phyloP scores from a whole-genome alignment of 2,113 vertebrate genomes.

The Neomonachus schauinslandi region DNA sequence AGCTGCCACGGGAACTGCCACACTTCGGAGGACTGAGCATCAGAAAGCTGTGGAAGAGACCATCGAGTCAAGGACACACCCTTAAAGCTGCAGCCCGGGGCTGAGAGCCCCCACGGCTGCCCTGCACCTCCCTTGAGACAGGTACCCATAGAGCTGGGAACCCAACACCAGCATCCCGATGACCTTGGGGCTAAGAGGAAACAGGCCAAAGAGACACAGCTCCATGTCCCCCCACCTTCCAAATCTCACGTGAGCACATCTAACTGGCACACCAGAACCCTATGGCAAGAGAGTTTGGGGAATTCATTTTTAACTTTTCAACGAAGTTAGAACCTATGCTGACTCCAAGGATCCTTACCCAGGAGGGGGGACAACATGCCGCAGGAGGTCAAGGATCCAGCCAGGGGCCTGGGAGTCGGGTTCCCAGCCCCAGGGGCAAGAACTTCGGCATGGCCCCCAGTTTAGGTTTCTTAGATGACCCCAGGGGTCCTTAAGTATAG shows the following conservation, averaged over 20 bases:
- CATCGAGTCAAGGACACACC: accelerated
- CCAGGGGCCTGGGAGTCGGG: accelerated
- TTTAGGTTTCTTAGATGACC: too few species aligned
- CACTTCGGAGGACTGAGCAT: neutral
- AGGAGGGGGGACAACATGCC: neutral
- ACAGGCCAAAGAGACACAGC: neutral
- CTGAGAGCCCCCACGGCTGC: neutral
- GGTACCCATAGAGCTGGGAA: neutral
- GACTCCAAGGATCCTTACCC: neutral
- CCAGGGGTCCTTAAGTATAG: neutral
- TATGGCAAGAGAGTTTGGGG: neutral
- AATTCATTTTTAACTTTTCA: neutral
- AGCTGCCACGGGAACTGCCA: neutral
- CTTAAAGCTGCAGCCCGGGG: neutral
- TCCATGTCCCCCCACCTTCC: neutral
- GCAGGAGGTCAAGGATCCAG: neutral
- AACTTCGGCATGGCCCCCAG: accelerated
- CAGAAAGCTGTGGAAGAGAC: neutral
- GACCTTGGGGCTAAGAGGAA: neutral
- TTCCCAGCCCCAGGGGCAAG: neutral
- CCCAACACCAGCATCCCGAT: accelerated
- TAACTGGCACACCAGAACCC: neutral
- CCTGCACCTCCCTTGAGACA: neutral
- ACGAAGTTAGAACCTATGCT: neutral
- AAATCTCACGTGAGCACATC: accelerated